phyloP scores from a whole-genome alignment of 92 coral and sea anemone genomes.

The Metridium senile region DNA sequence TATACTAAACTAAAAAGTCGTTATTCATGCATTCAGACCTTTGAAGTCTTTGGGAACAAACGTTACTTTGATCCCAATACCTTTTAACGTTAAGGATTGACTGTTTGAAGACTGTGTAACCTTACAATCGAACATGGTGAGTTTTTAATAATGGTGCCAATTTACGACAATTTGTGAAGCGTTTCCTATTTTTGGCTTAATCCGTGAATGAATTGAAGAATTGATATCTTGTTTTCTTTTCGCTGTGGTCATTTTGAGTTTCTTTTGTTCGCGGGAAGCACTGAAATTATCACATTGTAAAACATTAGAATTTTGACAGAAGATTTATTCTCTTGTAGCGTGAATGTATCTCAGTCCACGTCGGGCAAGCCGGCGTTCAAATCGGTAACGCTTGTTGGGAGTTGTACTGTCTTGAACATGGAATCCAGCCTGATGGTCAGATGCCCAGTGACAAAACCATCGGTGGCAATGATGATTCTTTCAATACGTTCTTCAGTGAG shows the following conservation, averaged over 20 bases:
- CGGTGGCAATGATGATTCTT: slow-evolving; percentile 75
- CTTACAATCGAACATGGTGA: slow-evolving; percentile 4
- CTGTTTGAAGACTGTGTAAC: neutral
- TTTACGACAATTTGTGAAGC: neutral
- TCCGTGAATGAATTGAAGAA: neutral
- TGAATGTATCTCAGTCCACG: slow-evolving; percentile 85
- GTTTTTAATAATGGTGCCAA: neutral
- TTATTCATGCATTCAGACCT: slow-evolving; percentile 20
- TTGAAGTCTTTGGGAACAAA: slow-evolving; percentile 15
- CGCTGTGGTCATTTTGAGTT: neutral
- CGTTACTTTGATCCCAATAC: slow-evolving; percentile 24
- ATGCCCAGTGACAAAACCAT: slow-evolving; percentile 77
- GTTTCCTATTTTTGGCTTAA: neutral
- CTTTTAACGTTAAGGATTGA: neutral
- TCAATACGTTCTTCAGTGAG: slow-evolving; percentile 84
- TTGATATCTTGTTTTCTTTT: neutral
- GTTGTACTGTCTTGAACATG: slow-evolving; percentile 90
- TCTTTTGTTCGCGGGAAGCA: neutral
- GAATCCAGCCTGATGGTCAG: slow-evolving; percentile 91
- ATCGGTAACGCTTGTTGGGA: slow-evolving; percentile 95
- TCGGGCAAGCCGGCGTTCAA: slow-evolving; percentile 93
- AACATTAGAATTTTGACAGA: neutral
- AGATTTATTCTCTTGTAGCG: slow-evolving; percentile 42
- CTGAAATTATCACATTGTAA: neutral
- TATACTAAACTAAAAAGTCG: neutral